A percentile compares a stretch with the other conserved stretches of the same genome.
These are phyloP conservation scores for Griposia aprilina DNA, from an alignment of 2,888 invertebrate species.

Conservation along the genomic window DNA sequence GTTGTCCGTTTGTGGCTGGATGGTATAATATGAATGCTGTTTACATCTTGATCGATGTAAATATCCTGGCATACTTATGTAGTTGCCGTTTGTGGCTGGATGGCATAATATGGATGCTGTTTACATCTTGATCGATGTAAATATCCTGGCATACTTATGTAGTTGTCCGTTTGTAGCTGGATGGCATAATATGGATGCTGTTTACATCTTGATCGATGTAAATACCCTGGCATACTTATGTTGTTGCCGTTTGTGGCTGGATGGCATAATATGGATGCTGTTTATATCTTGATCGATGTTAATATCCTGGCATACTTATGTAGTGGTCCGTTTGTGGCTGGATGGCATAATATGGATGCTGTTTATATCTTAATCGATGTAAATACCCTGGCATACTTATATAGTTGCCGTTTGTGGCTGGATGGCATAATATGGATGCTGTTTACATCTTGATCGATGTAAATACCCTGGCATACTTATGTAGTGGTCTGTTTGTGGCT, in stretches of 20 bases:
- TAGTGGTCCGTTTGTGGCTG: neutral
- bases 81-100: neutral
- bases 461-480: slow-evolving; percentile 12
- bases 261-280: neutral
- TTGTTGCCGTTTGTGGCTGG: neutral
- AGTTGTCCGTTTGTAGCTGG: neutral
- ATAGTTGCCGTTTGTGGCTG: neutral
- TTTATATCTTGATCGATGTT: neutral
- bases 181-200: neutral
- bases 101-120: neutral
- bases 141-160: slow-evolving; percentile 8
- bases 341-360: neutral
- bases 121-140: neutral
- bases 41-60: neutral
- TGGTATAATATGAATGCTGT: neutral
- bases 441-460: neutral
- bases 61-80: slow-evolving; percentile 8
- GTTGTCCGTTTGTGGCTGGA: neutral
- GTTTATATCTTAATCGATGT: neutral
- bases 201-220: neutral
- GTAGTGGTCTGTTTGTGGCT: neutral
- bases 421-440: neutral
- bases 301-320: slow-evolving; percentile 10
- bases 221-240: slow-evolving; percentile 10
- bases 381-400: slow-evolving; percentile 12